Evolutionary conservation across 2,888 invertebrate species (phyloP).

Genomic region (Meghimatium bilineatum): DNA sequence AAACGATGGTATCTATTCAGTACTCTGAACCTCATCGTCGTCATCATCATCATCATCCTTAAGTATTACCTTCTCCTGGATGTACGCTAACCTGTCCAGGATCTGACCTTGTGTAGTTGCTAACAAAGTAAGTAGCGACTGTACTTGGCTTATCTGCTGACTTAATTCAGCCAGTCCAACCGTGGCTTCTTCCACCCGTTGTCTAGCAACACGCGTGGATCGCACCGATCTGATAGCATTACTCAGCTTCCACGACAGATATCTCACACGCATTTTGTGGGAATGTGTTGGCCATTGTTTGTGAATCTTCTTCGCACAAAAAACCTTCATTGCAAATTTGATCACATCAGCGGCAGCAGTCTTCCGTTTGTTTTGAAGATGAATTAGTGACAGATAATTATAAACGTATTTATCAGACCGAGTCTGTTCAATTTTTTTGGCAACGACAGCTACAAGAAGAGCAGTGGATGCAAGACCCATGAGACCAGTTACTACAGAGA

Average conservation of each 20-base stretch:
- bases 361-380: slow-evolving; percentile 62
- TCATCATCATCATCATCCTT: slow-evolving; percentile 17
- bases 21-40: not conserved
- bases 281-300: slow-evolving; percentile 11
- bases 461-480: slow-evolving; percentile 69
- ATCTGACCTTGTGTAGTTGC: slow-evolving; percentile 47
- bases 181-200: slow-evolving; percentile 63
- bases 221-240: slow-evolving; percentile 59
- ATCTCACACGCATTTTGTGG: slow-evolving; percentile 37
- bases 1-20: not conserved
- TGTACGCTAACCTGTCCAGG: slow-evolving; percentile 40
- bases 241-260: slow-evolving; percentile 52
- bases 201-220: slow-evolving; percentile 57
- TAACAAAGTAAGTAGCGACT: slow-evolving; percentile 41
- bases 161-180: slow-evolving; percentile 67
- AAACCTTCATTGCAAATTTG: slow-evolving; percentile 60
- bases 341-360: slow-evolving; percentile 66
- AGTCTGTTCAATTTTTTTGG: slow-evolving; percentile 66
- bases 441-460: slow-evolving; percentile 67
- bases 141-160: slow-evolving; percentile 57
- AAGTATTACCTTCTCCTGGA: slow-evolving; percentile 27
- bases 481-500: slow-evolving; percentile 64
- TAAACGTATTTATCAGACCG: slow-evolving; percentile 66
- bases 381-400: slow-evolving; percentile 67
- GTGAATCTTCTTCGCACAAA: slow-evolving; percentile 52